Conservation (phyloP, 2,888 invertebrate species). For the Oligia latruncula region DNA sequence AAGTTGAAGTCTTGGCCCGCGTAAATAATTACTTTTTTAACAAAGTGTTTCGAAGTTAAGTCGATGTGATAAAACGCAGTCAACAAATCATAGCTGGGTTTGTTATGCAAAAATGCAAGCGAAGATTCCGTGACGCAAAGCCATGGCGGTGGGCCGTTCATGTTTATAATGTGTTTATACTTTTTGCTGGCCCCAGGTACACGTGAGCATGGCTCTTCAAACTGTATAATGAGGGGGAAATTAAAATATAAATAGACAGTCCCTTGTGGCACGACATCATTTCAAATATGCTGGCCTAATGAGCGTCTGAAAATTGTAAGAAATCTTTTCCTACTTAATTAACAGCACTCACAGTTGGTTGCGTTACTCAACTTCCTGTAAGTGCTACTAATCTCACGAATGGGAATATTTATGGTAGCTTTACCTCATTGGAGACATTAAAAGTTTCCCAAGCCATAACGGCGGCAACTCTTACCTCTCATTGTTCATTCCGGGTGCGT, state of each 20-base stretch:
- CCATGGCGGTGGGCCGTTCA: constrained; percentile 80
- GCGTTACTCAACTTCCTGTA: constrained; percentile 80
- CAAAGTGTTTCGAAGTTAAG: constrained; percentile 70
- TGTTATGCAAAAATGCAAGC: constrained; percentile 88
- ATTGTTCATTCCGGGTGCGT: constrained; percentile 89
- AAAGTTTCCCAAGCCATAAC: constrained; percentile 87
- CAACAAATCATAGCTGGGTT: constrained; percentile 84
- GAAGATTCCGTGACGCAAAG: constrained; percentile 86
- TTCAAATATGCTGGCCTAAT: constrained; percentile 55
- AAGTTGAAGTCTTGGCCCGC: constrained; percentile 42
- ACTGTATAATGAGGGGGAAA: constrained; percentile 76
- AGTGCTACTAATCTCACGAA: constrained; percentile 84
- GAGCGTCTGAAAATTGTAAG: constrained; percentile 56
- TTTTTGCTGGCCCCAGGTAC: constrained; percentile 78
- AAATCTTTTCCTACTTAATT: constrained; percentile 72
- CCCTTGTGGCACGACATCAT: constrained; percentile 50
- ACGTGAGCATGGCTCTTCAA: constrained; percentile 76
- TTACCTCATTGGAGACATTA: constrained; percentile 89
- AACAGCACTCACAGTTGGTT: constrained; percentile 70
- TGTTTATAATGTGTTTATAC: constrained; percentile 85
- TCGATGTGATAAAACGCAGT: constrained; percentile 75
- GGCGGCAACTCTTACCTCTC: constrained; percentile 83
- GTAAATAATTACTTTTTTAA: constrained; percentile 67
- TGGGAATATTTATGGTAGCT: constrained; percentile 84
- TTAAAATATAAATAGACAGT: constrained; percentile 74